These are phyloP conservation scores for Lasiurus cinereus DNA, from an alignment of 2,113 vertebrate species.

Conservation along the genomic window DNA sequence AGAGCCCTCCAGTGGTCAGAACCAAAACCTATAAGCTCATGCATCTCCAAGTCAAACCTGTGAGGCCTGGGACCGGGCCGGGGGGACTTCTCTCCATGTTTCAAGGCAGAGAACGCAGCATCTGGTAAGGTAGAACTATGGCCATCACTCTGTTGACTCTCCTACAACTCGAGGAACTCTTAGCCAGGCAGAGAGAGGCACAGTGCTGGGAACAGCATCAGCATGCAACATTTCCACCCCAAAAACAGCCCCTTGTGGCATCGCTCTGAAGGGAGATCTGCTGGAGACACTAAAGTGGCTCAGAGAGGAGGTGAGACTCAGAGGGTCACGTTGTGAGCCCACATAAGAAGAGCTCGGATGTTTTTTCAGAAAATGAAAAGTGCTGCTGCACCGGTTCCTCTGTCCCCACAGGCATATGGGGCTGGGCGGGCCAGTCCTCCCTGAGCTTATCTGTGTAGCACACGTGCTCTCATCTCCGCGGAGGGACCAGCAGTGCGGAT, in stretches of 20 bases:
- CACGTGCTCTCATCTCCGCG: slow-evolving; percentile 60
- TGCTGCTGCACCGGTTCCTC: background rate
- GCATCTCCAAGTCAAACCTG: background rate
- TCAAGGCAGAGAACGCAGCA: slow-evolving; percentile 19
- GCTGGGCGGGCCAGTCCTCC: no score
- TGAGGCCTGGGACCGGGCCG: background rate
- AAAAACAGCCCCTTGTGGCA: background rate
- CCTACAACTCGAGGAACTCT: background rate
- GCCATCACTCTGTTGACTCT: background rate
- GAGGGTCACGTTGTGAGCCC: background rate
- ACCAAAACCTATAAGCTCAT: background rate
- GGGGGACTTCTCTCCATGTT: background rate
- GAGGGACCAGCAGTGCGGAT: slow-evolving; percentile 76
- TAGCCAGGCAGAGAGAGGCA: background rate
- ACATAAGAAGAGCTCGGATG: background rate
- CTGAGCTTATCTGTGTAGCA: slow-evolving; percentile 61
- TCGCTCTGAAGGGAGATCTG: background rate
- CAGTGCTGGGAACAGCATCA: background rate
- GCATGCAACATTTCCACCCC: background rate
- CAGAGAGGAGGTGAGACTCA: background rate
- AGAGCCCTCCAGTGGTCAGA: slow-evolving; percentile 82
- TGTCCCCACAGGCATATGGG: no score
- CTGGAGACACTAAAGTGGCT: background rate
- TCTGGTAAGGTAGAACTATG: background rate
- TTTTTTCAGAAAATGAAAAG: background rate